Evolutionary conservation across 53 echinoderm and acorn worm species (phyloP), one percentile per base, ranked within the genome.

Genomic region (Paelopatides confundens): DNA sequence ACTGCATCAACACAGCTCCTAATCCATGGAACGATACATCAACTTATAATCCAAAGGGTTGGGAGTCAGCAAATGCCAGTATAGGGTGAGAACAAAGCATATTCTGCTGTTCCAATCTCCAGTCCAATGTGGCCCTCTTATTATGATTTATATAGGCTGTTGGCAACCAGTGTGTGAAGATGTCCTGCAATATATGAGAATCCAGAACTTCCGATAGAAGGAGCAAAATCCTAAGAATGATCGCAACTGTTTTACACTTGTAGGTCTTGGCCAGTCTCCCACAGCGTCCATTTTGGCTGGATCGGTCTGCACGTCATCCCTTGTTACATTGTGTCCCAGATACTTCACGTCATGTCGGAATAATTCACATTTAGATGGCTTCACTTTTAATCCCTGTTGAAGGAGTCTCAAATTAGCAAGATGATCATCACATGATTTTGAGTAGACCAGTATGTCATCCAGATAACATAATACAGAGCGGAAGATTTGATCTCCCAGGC

Each of bases 371-470:
- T 91, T 91, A 2, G 6, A 17, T 5, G 82, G 82, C 40, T 90
- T 93, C 2, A 93, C 30, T 52, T 89, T 93, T 35, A 93, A 50
- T 13, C 90, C 93, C 65, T 82, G 52, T 11, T 87, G 29, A 13
- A 64, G 82, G 8, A 90, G 82, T 30, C 90, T 81, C 4, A 89
- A 69, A 12, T 81, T 65, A 1, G 6, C 35, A 23, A 93, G 40
- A 26, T 86, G 89, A 18, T 89, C 82, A 2, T 92, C 89, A 67
- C 86, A 89, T 0, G 69, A 79, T 8, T 29, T 10, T 7, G 82
- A 81, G 49, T 68, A 92, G 3, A 92, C 82, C 15, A 92, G 78
- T 11, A 89, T 58, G 30, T 89, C 93, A 49, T 92, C 89, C 0
- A 88, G 33, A 34, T 92, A 88, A 29, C 82, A 69, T 0, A 92